Percentiles rank a stretch among this genome's conserved stretches.
Evolutionary conservation across 1,140 invertebrate species (phyloP).

Genomic region (Drosophila lowei): DNA sequence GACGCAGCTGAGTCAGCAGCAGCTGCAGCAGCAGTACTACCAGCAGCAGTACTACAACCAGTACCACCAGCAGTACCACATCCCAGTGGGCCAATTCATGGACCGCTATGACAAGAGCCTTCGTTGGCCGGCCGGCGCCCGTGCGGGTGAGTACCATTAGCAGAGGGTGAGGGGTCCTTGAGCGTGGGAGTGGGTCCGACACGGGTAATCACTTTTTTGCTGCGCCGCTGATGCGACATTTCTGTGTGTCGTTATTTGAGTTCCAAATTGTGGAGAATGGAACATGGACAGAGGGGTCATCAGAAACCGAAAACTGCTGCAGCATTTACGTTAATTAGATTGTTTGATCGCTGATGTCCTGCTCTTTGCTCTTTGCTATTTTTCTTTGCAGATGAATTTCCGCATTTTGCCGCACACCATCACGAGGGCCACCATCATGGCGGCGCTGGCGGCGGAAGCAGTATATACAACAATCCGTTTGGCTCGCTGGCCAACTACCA

Average conservation of each 20-base stretch:
- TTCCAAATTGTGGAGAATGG: constrained; percentile 13
- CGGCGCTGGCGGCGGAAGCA: constrained; percentile 39
- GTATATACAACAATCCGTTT: constrained; percentile 78
- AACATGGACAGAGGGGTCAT: not conserved
- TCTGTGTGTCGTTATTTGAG: constrained; percentile 15
- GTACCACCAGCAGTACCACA: constrained; percentile 74
- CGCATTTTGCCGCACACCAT: constrained; percentile 72
- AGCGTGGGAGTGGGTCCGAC: not conserved
- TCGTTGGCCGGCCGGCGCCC: constrained; percentile 66
- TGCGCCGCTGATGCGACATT: constrained; percentile 25
- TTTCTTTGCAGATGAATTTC: constrained; percentile 71
- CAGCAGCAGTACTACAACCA: constrained; percentile 70
- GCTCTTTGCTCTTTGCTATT: constrained; percentile 8
- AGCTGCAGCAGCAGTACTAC: constrained; percentile 66
- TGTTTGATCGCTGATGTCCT: constrained; percentile 30
- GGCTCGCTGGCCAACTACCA: constrained; percentile 77
- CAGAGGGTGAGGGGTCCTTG: too few species aligned
- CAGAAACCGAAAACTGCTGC: constrained; percentile 3
- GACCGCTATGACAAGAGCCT: constrained; percentile 82
- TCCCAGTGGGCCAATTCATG: constrained; percentile 63
- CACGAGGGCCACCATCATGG: constrained; percentile 78
- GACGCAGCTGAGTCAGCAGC: constrained; percentile 67
- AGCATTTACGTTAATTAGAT: constrained; percentile 64
- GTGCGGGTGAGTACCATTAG: constrained; percentile 53
- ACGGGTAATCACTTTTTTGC: constrained; percentile 12